Evolutionary conservation across 2,888 invertebrate species (phyloP).

Genomic region (Andrena fulva): DNA sequence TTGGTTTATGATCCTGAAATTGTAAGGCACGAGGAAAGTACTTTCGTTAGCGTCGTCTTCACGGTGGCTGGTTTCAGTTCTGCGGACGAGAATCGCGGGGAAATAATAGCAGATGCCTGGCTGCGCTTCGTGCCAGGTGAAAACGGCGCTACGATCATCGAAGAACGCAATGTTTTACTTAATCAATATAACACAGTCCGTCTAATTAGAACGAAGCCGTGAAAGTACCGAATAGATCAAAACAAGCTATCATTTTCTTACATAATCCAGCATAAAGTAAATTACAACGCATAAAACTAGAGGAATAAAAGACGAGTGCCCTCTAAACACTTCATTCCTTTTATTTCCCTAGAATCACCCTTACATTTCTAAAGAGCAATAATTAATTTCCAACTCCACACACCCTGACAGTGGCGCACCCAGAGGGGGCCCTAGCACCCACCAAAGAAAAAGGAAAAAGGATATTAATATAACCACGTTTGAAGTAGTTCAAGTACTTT

Average conservation of each 20-base stretch:
- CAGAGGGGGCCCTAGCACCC: no score
- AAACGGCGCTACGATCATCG: slow-evolving; percentile 26
- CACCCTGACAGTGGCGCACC: no score
- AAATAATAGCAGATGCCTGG: slow-evolving; percentile 18
- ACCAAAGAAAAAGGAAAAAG: no score
- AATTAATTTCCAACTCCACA: no score
- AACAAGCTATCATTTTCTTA: background rate
- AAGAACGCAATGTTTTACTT: slow-evolving; percentile 11
- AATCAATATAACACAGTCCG: background rate
- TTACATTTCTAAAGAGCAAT: no score
- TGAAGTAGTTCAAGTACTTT: no score
- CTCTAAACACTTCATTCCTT: no score
- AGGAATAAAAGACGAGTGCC: no score
- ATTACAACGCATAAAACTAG: background rate
- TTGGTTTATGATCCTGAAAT: slow-evolving; percentile 62
- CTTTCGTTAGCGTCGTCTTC: slow-evolving; percentile 50
- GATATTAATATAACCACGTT: no score
- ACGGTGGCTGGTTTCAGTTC: slow-evolving; percentile 36
- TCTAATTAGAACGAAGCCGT: slow-evolving; percentile 19
- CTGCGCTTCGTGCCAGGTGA: background rate
- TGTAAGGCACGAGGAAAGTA: slow-evolving; percentile 34
- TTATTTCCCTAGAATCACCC: no score
- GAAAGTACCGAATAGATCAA: background rate
- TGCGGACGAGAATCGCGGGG: slow-evolving; percentile 8
- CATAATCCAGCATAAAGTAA: background rate